These are phyloP conservation scores for Stenolophus ochropezus DNA, from an alignment of 2,888 invertebrate species.

Conservation along the genomic window DNA sequence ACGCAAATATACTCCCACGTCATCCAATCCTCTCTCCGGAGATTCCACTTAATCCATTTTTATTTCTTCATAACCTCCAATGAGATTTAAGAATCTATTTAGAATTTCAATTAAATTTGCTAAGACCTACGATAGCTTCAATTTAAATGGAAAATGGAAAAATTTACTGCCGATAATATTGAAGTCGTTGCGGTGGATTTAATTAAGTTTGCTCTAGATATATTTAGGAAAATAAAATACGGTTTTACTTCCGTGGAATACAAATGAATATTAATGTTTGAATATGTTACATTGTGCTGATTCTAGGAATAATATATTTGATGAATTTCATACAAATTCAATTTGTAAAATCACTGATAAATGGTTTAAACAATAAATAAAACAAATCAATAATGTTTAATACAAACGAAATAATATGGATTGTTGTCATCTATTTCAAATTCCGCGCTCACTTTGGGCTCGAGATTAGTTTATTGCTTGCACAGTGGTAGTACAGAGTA, in stretches of 20 bases:
- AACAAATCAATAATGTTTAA: no score
- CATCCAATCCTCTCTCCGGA: not conserved
- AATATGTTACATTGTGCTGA: not conserved
- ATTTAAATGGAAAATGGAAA: constrained; percentile 21
- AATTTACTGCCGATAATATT: constrained; percentile 32
- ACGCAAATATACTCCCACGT: constrained; percentile 1
- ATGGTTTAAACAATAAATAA: no score
- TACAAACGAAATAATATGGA: no score
- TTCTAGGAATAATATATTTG: no score
- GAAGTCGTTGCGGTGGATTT: constrained; percentile 18
- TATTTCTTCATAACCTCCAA: constrained; percentile 18
- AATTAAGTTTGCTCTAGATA: constrained; percentile 16
- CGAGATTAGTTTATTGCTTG: no score
- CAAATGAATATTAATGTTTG: constrained; percentile 6
- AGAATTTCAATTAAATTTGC: constrained; percentile 13
- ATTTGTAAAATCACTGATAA: no score
- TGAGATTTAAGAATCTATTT: constrained; percentile 29
- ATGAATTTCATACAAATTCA: no score
- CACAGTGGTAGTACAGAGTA: no score
- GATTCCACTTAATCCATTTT: not conserved
- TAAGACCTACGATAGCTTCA: constrained; percentile 10
- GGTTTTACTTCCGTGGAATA: not conserved
- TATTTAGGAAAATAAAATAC: constrained; percentile 4
- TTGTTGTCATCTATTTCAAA: no score
- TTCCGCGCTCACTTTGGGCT: no score